Base-by-base conservation (phyloP, 2,797 vertebrate species). In the Kryptopterus vitreolus region DNA sequence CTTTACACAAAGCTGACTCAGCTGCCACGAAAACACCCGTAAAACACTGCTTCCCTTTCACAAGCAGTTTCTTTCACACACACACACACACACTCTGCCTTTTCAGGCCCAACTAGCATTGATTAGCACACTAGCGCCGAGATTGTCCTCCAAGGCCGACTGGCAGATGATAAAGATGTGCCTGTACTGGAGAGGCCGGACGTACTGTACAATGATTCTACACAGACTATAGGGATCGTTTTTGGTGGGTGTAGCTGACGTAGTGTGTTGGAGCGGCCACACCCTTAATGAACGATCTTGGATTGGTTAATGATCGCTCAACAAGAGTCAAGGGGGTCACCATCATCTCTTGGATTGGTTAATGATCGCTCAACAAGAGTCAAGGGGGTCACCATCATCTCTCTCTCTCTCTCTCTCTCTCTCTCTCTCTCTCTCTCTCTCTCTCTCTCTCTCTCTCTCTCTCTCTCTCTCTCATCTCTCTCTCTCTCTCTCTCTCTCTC, bases 291-390 rank as follows among this genome's bases (percentile, higher is more conserved):
- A 50, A 70, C 62, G 43, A 52, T 52, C 61, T 22, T 18, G 11
- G 62, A 62, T 69, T 78, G 70, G 82, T 76, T 63, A 50, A 71
- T 80, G 77, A 82, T 66, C n/a, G n/a, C n/a, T n/a, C n/a, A n/a
- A n/a, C n/a, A n/a, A n/a, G n/a, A n/a, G n/a, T n/a, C n/a, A n/a
- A 68, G 59, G 70, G 75, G 16, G 16, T 18, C 16, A 50, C 50
- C 3, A n/a, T n/a, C n/a, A n/a, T n/a, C n/a, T n/a, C n/a, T n/a
- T n/a, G n/a, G n/a, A n/a, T n/a, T n/a, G n/a, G n/a, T n/a, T n/a
- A n/a, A n/a, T n/a, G n/a, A n/a, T n/a, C n/a, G n/a, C n/a, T n/a
- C n/a, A n/a, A n/a, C n/a, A n/a, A n/a, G n/a, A n/a, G n/a, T n/a
- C n/a, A n/a, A n/a, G n/a, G n/a, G n/a, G n/a, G n/a, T n/a, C n/a